A percentile compares a stretch with the other conserved stretches of the same genome.
phyloP scores from a whole-genome alignment of 1,140 invertebrate genomes.

The Wasmannia auropunctata region DNA sequence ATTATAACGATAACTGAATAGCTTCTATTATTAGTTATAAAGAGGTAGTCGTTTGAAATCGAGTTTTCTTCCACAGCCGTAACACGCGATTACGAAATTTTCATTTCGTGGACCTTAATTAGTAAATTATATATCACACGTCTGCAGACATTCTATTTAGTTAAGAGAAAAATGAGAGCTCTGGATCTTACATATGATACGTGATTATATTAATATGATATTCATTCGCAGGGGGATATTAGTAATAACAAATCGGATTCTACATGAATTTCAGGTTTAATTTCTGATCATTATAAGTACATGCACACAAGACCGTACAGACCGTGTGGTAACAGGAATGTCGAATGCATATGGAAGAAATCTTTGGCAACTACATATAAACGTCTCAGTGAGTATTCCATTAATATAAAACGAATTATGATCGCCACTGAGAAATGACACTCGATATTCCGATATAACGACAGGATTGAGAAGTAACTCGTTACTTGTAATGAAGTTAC shows the following conservation, averaged over 20 bases:
- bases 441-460: slow-evolving; percentile 53
- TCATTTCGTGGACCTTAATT: not conserved
- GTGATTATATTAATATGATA: slow-evolving; percentile 13
- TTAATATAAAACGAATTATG: slow-evolving; percentile 14
- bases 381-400: slow-evolving; percentile 23
- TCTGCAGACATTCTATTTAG: not conserved
- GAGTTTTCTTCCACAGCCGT: not conserved
- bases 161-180: not conserved
- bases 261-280: slow-evolving; percentile 41
- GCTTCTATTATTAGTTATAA: not conserved
- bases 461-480: too few relatives aligned
- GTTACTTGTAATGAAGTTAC: too few relatives aligned
- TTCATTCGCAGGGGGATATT: slow-evolving; percentile 5
- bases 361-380: slow-evolving; percentile 40
- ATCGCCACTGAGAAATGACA: slow-evolving; percentile 41
- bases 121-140: not conserved
- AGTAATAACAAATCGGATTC: slow-evolving; percentile 35
- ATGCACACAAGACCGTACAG: slow-evolving; percentile 45
- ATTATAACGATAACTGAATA: not conserved
- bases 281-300: slow-evolving; percentile 2
- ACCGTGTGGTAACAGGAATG: slow-evolving; percentile 57
- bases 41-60: not conserved
- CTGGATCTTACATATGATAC: not conserved
- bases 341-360: slow-evolving; percentile 44
- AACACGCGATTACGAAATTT: slow-evolving; percentile 6